Base-by-base conservation (phyloP, 2,797 vertebrate species). In the Babyrousa celebensis region DNA sequence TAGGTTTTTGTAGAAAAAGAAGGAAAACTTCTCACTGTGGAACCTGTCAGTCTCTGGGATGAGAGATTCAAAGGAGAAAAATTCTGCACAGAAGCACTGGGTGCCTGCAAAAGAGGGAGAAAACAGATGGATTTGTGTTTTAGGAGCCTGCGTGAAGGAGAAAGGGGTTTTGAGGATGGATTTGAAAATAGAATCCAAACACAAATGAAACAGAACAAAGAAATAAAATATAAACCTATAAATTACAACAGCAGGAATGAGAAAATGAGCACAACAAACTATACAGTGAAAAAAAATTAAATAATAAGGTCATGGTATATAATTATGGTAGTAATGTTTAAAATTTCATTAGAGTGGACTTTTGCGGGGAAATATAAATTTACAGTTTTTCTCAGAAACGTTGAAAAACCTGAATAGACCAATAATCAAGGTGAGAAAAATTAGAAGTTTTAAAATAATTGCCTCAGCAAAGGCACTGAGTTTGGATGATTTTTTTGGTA, bases 381-480 rank as follows among this genome's bases (percentile, higher is more conserved):
- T 77, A 54, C 3, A 82, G 52, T 29, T n/a, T 56, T 80, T 83
- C 72, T 63, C 58, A 75, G 48, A 74, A 85, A 77, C 9, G 1
- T 80, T 54, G 27, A 85, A 89, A 88, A 60, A 10, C 17, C 40
- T 88, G 16, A 89, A 29, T 58, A 96, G 20, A 56, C 56, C 0
- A 36, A 40, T 80, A 84, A 90, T 86, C 23, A 65, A 75, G 20
- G 14, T 62, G 52, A 91, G 52, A 65, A 72, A 88, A 85, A 82
- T 86, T 20, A 95, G 60, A 89, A 75, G 40, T 60, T 84, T 95
- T 86, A 15, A 74, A 60, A 72, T 63, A 79, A 86, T n/a, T 68
- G 75, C 29, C 36, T 87, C 5, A 83, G 60, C 75, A 82, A 92
- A 95, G 58, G 9, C 75, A 62, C 23, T 91, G 21, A 56, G 36